Conservation (phyloP, 2,113 vertebrate species). For the Melanocharis versteri region DNA sequence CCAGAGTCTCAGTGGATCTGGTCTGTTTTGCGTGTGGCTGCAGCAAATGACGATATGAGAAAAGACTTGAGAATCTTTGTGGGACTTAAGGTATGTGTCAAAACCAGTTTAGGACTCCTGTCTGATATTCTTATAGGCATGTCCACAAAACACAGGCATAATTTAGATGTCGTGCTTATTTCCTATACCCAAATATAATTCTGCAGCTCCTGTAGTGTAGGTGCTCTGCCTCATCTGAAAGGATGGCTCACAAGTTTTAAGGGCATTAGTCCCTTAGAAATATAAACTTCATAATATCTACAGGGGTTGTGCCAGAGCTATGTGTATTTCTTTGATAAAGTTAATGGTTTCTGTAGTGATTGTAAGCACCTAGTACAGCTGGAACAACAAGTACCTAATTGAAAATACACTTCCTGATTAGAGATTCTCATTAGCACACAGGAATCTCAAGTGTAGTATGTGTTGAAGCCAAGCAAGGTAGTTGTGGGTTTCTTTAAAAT, state of each 20-base stretch:
- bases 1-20: neutral
- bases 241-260: neutral
- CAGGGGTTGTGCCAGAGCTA: neutral
- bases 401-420: constrained; percentile 3
- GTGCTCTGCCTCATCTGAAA: neutral
- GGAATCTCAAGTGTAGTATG: neutral
- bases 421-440: neutral
- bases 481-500: neutral
- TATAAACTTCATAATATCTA: neutral
- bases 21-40: neutral
- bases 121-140: neutral
- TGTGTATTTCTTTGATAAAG: neutral
- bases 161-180: neutral
- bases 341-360: neutral
- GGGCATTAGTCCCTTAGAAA: neutral
- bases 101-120: neutral
- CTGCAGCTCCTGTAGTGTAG: neutral
- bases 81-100: neutral
- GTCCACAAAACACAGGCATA: neutral
- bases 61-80: neutral
- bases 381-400: neutral
- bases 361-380: neutral
- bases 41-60: neutral
- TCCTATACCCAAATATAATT: neutral
- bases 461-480: neutral